Evolutionary conservation across 2,888 invertebrate genomes (phyloP), one percentile per base, ranked within the genome.

Genomic region (Nowickia ferox): DNA sequence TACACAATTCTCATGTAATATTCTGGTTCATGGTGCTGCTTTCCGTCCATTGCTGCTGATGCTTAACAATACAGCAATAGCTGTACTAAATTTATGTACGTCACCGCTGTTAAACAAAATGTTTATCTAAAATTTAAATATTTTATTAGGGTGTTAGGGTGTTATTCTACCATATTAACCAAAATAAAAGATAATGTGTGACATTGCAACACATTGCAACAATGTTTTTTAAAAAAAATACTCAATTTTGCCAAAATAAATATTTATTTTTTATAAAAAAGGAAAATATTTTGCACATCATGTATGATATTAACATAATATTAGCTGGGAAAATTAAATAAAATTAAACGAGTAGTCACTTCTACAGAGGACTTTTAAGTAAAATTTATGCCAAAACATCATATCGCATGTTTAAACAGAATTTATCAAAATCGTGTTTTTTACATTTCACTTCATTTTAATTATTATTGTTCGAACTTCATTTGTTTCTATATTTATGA

Each of bases 81-180:
- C 0, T 17, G n/a, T 3, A n/a, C 19, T 22, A 17, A 6, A 30
- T 30, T 0, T 42, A 11, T 59, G 38, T 59, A 9, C 17, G 44
- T 19, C 38, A 0, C 11, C 30, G 22, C 17, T 30, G 9, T 38
- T 44, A 30, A 75, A 51, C 44, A 22, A 15, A 65, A 53, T 53
- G 11, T 53, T 75, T 44, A 57, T 76, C 46, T 66, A 46, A 55
- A 46, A 44, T 76, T 65, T 42, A n/a, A 30, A 53, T 55, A 76
- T 38, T 38, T 55, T 55, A 55, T 76, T 55, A 65, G 30, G 9
- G 40, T 22, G 13, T 61, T n/a, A n/a, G 48, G 19, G 9, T n/a
- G 13, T 30, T 19, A 17, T 10, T 17, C 17, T n/a, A 17, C 4
- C 53, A 13, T 17, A 40, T 13, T 42, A 22, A 44, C 42, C 42